Base-by-base conservation (phyloP, 2,113 vertebrate genomes). In the Microtus montanus region DNA sequence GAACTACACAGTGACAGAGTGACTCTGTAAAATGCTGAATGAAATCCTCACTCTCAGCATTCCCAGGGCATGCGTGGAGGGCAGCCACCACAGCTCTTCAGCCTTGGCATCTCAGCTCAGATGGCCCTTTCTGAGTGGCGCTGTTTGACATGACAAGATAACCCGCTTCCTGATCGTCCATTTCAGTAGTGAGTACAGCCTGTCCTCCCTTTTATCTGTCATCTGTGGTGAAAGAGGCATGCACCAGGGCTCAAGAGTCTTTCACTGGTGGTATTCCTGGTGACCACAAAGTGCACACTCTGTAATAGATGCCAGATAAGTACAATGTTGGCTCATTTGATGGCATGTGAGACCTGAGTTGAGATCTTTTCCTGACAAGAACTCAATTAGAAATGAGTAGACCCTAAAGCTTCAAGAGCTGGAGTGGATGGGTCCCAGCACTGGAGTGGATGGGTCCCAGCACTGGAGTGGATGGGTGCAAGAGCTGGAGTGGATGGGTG, bases 321-420 rank as follows among this genome's bases (percentile, higher is more conserved):
- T 2, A 0, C 19, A 1, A 0, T 15, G 14, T 44, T 9, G 1
- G 20, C 70, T 38, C 33, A 9, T 2, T 44, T 30, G 4, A 2
- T 6, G 26, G 17, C 24, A 20, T 2, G 44, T 33, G 14, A 66
- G 30, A 63, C 10, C 63, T 0, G 3, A n/a, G 2, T 5, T 24
- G 3, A 54, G 4, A 20, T 52, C 49, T 52, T 73, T 44, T 22
- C 74, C 28, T 35, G 22, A 7, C 3, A 0, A 2, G 9, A 58
- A 17, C 8, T 58, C 68, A 49, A 7, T 28, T 10, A 47, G 58
- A 22, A 41, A 49, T 38, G 66, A 82, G 30, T 13, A 30, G 33
- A 64, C 5, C 19, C 71, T 15, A 24, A 54, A 61, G 6, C n/a
- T 47, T 30, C 61, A 63, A 9, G 61, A n/a, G 28, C 35, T 0